Evolutionary conservation across 2,888 invertebrate species (phyloP).

Genomic region (Diploptera punctata): DNA sequence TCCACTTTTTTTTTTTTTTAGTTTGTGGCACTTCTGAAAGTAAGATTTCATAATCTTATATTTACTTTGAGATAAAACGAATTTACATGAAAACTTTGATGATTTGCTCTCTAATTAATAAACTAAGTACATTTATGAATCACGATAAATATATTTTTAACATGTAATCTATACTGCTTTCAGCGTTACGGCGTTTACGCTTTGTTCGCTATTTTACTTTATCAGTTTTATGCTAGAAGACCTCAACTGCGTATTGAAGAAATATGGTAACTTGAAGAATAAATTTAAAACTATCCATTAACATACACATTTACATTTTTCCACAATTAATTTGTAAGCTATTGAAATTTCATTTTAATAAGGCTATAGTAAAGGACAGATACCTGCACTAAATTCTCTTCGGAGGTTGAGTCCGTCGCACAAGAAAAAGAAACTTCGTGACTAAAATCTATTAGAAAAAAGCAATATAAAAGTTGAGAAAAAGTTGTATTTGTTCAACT

Average conservation of each 20-base stretch:
- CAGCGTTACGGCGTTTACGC: constrained; percentile 10
- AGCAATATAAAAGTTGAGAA: background rate
- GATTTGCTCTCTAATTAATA: too few relatives aligned
- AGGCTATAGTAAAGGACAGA: background rate
- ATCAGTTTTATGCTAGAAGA: background rate
- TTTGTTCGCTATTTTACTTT: background rate
- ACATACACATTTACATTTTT: background rate
- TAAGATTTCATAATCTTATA: too few relatives aligned
- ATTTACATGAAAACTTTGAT: too few relatives aligned
- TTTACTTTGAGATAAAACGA: too few relatives aligned
- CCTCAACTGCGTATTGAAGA: background rate
- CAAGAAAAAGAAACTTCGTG: constrained; percentile 25
- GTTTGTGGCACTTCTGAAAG: too few relatives aligned
- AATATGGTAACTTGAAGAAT: background rate
- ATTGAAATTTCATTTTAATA: constrained; percentile 15
- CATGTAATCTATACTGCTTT: background rate
- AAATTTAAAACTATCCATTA: constrained; percentile 1
- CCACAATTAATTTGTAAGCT: background rate
- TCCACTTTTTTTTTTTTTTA: too few relatives aligned
- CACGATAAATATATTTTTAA: background rate
- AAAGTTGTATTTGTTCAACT: background rate
- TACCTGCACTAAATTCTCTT: constrained; percentile 15
- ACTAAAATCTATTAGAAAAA: constrained; percentile 8
- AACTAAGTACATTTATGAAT: constrained; percentile 6
- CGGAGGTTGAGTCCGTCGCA: constrained; percentile 20